These are phyloP conservation scores for Takifugu rubripes DNA, from an alignment of 2,797 vertebrate genomes.

Conservation along the genomic window DNA sequence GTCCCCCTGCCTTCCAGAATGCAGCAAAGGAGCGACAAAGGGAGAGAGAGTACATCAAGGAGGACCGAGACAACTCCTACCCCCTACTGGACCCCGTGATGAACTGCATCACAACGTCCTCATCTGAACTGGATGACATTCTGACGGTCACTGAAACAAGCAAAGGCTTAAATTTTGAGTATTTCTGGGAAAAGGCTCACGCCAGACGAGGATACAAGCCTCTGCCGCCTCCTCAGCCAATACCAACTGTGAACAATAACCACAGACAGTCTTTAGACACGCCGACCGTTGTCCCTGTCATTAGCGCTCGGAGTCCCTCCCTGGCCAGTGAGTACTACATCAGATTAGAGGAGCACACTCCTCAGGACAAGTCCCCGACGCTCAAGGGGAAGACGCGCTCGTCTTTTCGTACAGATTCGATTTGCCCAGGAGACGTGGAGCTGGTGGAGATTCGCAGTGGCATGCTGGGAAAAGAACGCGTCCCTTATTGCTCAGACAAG, in stretches of 20 bases:
- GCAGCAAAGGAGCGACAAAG: conserved; percentile 73
- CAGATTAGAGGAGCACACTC: conserved; percentile 87
- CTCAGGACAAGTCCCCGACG: conserved; percentile 77
- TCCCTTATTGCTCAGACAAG: conserved; percentile 62
- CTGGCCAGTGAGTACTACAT: conserved; percentile 93
- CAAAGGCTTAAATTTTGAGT: conserved; percentile 92
- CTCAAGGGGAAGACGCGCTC: conserved; percentile 64
- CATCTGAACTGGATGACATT: conserved; percentile 87
- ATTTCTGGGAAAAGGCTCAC: conserved; percentile 91
- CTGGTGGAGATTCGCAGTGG: conserved; percentile 77
- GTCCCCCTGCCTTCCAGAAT: conserved; percentile 74
- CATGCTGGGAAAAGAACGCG: conserved; percentile 69
- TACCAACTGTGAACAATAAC: conserved; percentile 77
- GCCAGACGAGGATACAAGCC: conserved; percentile 83
- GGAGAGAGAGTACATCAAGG: conserved; percentile 72
- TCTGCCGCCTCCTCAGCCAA: conserved; percentile 79
- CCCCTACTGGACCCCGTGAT: conserved; percentile 84
- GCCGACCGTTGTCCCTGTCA: conserved; percentile 90
- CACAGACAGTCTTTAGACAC: conserved; percentile 85
- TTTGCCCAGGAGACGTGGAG: conserved; percentile 74
- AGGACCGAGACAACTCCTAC: conserved; percentile 76
- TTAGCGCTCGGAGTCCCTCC: conserved; percentile 91
- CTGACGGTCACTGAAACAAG: conserved; percentile 92
- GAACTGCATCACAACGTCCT: conserved; percentile 74
- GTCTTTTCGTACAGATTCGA: conserved; percentile 45